A percentile compares a stretch with the other conserved stretches of the same genome.
These are phyloP conservation scores for Myocastor coypus DNA, from an alignment of 2,113 vertebrate species.

Conservation along the genomic window DNA sequence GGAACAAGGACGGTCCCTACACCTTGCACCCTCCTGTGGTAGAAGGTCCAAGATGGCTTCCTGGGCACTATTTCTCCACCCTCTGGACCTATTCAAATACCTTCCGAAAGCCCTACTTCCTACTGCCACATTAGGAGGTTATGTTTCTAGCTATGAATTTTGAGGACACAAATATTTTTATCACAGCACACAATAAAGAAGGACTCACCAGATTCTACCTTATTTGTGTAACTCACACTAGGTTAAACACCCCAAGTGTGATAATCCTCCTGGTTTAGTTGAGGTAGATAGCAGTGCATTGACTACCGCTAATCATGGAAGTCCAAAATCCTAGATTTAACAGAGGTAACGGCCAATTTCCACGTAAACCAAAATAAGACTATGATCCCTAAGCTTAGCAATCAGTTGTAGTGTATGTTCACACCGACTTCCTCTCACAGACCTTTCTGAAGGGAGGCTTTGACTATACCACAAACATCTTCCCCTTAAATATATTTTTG, in stretches of 20 bases:
- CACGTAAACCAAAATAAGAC: neutral
- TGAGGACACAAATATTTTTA: neutral
- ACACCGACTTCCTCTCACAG: neutral
- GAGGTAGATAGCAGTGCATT: neutral
- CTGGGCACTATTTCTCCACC: neutral
- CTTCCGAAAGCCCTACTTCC: neutral
- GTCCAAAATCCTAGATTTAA: neutral
- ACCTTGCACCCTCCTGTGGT: neutral
- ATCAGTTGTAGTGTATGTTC: neutral
- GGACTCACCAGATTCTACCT: neutral
- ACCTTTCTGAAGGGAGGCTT: neutral
- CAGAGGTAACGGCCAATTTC: neutral
- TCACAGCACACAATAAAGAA: neutral
- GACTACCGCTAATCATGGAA: neutral
- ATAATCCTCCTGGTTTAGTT: neutral
- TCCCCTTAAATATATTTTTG: neutral
- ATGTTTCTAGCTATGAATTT: neutral
- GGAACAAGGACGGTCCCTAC: neutral
- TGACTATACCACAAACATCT: neutral
- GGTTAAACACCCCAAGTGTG: neutral
- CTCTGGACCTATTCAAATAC: neutral
- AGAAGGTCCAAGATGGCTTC: neutral
- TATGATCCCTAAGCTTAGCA: neutral
- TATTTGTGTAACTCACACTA: neutral
- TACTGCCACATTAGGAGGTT: neutral